Conservation (phyloP, 1,140 invertebrate genomes). For the Lethrus apterus region DNA sequence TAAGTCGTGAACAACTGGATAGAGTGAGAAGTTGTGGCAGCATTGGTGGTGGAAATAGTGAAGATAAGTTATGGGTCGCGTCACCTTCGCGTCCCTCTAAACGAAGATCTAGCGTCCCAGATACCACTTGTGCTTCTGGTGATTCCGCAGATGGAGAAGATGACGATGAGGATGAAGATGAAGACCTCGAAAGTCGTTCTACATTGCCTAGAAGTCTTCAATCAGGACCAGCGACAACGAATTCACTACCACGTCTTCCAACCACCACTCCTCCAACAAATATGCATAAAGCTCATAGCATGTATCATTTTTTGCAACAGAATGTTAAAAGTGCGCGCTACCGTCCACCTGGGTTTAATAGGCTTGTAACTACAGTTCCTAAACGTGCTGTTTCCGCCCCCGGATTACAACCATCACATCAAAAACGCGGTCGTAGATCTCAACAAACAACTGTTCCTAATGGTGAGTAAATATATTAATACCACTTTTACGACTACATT, state of each 20-base stretch:
- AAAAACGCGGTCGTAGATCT: slow-evolving; percentile 47
- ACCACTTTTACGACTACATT: neutral
- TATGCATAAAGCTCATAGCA: slow-evolving; percentile 63
- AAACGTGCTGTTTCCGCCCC: slow-evolving; percentile 65
- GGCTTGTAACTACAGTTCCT: slow-evolving; percentile 43
- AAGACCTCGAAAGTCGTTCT: slow-evolving; percentile 47
- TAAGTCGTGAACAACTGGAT: slow-evolving; percentile 65
- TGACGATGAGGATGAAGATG: slow-evolving; percentile 57
- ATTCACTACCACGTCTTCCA: slow-evolving; percentile 64
- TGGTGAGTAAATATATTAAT: slow-evolving; percentile 42
- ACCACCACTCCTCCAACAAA: slow-evolving; percentile 51
- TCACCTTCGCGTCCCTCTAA: slow-evolving; percentile 44
- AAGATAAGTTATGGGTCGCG: slow-evolving; percentile 47
- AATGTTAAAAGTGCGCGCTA: slow-evolving; percentile 78
- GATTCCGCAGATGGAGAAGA: slow-evolving; percentile 56
- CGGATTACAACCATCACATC: slow-evolving; percentile 55
- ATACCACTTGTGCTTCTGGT: slow-evolving; percentile 58
- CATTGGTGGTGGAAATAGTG: slow-evolving; percentile 60
- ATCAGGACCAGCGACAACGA: slow-evolving; percentile 54
- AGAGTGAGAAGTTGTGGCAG: slow-evolving; percentile 73
- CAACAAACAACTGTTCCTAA: slow-evolving; percentile 47
- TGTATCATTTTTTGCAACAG: slow-evolving; percentile 53
- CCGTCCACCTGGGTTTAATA: slow-evolving; percentile 69
- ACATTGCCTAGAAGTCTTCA: slow-evolving; percentile 60
- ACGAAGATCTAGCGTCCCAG: slow-evolving; percentile 60